These are phyloP conservation scores for Archegozetes longisetosus DNA, from an alignment of 1,140 invertebrate genomes.

Conservation along the genomic window DNA sequence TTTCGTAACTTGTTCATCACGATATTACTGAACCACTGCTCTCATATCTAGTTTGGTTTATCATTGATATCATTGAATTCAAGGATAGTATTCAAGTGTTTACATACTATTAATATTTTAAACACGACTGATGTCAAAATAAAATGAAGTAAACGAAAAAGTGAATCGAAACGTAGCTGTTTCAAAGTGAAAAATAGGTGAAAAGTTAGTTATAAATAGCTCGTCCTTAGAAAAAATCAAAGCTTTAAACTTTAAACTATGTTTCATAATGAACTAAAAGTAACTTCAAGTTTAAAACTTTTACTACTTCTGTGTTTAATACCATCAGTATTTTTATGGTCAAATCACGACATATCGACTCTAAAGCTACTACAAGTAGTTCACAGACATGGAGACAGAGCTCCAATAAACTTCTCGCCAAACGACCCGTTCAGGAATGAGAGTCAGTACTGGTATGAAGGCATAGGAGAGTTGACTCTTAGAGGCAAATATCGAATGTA, in stretches of 20 bases:
- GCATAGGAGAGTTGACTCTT: constrained; percentile 3
- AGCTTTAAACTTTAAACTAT: not conserved
- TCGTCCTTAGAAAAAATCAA: not conserved
- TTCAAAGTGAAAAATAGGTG: not conserved
- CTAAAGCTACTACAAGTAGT: constrained; percentile 5
- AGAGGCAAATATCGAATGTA: constrained; percentile 9
- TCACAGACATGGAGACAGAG: constrained; percentile 7
- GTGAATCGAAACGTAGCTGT: too few relatives aligned
- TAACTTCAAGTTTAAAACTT: not conserved
- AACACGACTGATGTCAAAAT: too few relatives aligned
- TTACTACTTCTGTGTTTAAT: not conserved
- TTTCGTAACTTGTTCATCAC: too few relatives aligned
- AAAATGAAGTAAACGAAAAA: too few relatives aligned
- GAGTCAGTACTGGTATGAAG: not conserved
- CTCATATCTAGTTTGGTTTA: too few relatives aligned
- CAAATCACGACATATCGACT: not conserved
- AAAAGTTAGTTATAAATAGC: not conserved
- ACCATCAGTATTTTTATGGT: not conserved
- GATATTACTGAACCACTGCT: too few relatives aligned
- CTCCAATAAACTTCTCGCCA: not conserved
- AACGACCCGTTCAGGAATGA: not conserved
- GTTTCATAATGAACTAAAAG: not conserved
- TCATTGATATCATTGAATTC: too few relatives aligned
- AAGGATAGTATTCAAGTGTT: too few relatives aligned
- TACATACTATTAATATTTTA: too few relatives aligned